Percentiles rank a stretch among this genome's conserved stretches.
Conservation (phyloP, 2,797 vertebrate genomes). For the Nannoperca australis region DNA sequence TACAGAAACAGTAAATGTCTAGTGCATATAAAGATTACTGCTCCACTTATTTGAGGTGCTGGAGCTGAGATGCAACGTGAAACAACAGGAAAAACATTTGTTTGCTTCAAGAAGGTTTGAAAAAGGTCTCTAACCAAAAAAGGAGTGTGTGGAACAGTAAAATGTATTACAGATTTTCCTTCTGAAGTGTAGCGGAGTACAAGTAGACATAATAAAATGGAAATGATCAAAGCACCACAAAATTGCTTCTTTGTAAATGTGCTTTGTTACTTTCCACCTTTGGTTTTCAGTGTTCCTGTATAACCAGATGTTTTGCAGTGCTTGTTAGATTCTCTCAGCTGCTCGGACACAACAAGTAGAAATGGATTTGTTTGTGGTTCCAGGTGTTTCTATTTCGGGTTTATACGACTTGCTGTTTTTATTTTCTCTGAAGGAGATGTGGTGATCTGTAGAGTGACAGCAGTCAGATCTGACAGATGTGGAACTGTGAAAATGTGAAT, state of each 20-base stretch:
- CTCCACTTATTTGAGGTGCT: neutral
- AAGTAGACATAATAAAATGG: neutral
- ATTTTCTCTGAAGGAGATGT: neutral
- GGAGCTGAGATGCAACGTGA: neutral
- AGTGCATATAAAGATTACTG: neutral
- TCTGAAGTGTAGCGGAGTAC: neutral
- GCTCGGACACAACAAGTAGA: neutral
- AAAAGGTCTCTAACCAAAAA: too few relatives aligned
- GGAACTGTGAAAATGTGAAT: neutral
- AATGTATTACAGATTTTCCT: too few relatives aligned
- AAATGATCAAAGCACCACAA: neutral
- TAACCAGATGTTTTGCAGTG: neutral
- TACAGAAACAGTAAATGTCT: too few relatives aligned
- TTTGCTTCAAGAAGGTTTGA: too few relatives aligned
- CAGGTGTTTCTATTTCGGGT: neutral
- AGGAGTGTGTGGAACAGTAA: neutral
- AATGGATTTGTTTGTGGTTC: neutral
- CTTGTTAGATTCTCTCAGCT: constrained; percentile 1
- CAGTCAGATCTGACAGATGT: neutral
- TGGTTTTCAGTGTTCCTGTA: neutral
- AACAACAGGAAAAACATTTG: neutral
- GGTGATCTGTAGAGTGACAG: neutral
- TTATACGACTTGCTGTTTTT: neutral
- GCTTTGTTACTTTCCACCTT: neutral
- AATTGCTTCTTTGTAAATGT: neutral